Percentiles rank a stretch among this genome's conserved stretches.
phyloP scores from a whole-genome alignment of 2,797 vertebrate genomes.

The Sciurus carolinensis region DNA sequence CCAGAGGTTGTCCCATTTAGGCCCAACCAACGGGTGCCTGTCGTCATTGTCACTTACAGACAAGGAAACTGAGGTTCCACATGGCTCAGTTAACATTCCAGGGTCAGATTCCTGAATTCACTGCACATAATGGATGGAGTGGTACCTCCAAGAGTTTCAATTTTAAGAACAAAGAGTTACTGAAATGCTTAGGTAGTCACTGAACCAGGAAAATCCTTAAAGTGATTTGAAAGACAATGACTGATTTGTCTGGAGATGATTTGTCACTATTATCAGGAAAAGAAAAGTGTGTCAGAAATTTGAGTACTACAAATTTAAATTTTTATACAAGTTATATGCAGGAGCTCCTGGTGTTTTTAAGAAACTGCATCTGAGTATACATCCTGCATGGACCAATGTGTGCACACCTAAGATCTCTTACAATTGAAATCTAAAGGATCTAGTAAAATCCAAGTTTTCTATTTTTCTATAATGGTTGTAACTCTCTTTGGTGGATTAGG shows the following conservation, averaged over 20 bases:
- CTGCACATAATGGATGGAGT: too few species aligned
- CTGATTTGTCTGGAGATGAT: not conserved
- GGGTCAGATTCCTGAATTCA: not conserved
- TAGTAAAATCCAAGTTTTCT: slow-evolving; percentile 24
- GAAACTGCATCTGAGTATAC: not conserved
- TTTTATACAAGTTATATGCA: slow-evolving; percentile 23
- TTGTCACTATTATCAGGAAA: not conserved
- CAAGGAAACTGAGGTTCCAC: not conserved
- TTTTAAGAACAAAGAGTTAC: not conserved
- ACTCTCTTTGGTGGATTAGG: not conserved
- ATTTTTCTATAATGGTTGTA: slow-evolving; percentile 10
- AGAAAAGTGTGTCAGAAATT: not conserved
- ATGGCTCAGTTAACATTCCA: not conserved
- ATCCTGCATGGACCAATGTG: not conserved
- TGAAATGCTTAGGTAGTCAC: not conserved
- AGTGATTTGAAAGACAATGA: not conserved
- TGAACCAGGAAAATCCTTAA: not conserved
- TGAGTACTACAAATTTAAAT: slow-evolving; percentile 10
- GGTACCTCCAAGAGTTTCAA: too few species aligned
- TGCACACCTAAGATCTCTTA: not conserved
- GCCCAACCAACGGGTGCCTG: not conserved
- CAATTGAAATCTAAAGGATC: not conserved
- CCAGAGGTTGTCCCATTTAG: not conserved
- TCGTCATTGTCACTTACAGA: not conserved
- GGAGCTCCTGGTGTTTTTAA: not conserved